These are phyloP conservation scores for zebrafish (Danio rerio) DNA, from an alignment of 2,113 vertebrate genomes.

Conservation along the genomic window GRCz12tu NC_133188.1:27629001-27629500, in stretches of 20 bases:
- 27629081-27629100: slow-evolving; percentile 87
- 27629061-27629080: slow-evolving; percentile 84
- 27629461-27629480: slow-evolving; percentile 65
- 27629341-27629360: slow-evolving; percentile 62
- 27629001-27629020: slow-evolving; percentile 61
- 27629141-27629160: slow-evolving; percentile 82
- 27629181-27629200: slow-evolving; percentile 87
- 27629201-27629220: slow-evolving; percentile 91
- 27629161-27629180: slow-evolving; percentile 92
- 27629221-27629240: slow-evolving; percentile 93
- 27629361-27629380: slow-evolving; percentile 72
- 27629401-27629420: slow-evolving; percentile 64
- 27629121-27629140: slow-evolving; percentile 80
- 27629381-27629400: slow-evolving; percentile 59
- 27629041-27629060: slow-evolving; percentile 87
- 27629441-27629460: slow-evolving; percentile 65
- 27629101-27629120: slow-evolving; percentile 90
- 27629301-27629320: slow-evolving; percentile 89
- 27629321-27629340: slow-evolving; percentile 84
- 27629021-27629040: slow-evolving; percentile 88
- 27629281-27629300: slow-evolving; percentile 99
- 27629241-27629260: slow-evolving; percentile 96
- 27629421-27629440: slow-evolving; percentile 61
- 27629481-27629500: slow-evolving; percentile 68
- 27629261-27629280: slow-evolving; percentile 93